phyloP scores from a whole-genome alignment of 2,113 vertebrate species.

The Lepisosteus oculatus region DNA sequence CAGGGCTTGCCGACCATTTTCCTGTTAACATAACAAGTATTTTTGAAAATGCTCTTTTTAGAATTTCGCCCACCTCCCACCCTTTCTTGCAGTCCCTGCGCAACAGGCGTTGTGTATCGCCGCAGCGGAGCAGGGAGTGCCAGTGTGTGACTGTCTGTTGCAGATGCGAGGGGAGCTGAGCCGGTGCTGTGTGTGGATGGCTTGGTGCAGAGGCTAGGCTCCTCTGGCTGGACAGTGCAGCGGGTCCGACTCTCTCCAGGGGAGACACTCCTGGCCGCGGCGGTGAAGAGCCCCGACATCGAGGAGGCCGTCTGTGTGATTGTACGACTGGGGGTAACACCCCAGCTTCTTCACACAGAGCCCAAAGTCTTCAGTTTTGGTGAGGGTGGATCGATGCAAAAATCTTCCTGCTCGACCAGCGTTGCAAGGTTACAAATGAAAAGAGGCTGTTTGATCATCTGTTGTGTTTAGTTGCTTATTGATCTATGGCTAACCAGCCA shows the following conservation, averaged over 20 bases:
- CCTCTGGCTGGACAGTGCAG: conserved; percentile 61
- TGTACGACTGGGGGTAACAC: conserved; percentile 59
- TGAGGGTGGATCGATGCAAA: conserved; percentile 47
- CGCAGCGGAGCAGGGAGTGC: too few species aligned
- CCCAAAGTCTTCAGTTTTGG: conserved; percentile 84
- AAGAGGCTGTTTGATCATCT: too few species aligned
- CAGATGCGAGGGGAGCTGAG: conserved; percentile 44
- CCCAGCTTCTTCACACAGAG: conserved; percentile 59
- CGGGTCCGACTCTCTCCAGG: conserved; percentile 82
- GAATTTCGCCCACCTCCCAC: too few species aligned
- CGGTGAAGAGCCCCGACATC: conserved; percentile 63
- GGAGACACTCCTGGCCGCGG: conserved; percentile 75
- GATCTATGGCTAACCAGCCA: too few species aligned
- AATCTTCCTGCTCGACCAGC: too few species aligned
- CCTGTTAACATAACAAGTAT: too few species aligned
- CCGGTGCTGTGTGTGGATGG: conserved; percentile 48
- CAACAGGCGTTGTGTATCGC: too few species aligned
- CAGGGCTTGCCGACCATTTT: too few species aligned
- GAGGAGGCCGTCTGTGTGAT: conserved; percentile 72
- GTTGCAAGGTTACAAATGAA: too few species aligned
- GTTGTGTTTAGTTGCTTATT: too few species aligned
- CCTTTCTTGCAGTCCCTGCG: not conserved
- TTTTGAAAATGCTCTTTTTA: too few species aligned
- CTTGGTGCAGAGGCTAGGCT: conserved; percentile 15
- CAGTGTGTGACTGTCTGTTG: not conserved